Percentiles rank a stretch among this genome's conserved stretches.
Conservation (phyloP, 2,113 vertebrate genomes). For the Progne subis region DNA sequence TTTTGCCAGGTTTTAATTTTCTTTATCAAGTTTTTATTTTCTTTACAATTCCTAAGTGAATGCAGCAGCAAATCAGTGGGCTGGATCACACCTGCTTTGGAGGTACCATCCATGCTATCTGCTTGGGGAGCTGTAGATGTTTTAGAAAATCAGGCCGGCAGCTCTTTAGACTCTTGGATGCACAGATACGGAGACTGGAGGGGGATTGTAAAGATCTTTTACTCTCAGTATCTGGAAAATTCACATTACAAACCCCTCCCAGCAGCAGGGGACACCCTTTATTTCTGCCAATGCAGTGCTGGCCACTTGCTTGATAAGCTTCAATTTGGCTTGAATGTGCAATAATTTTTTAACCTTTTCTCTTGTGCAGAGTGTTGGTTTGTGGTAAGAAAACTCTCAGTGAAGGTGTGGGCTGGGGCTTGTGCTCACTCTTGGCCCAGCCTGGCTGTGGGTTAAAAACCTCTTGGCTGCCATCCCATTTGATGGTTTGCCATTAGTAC, state of each 20-base stretch:
- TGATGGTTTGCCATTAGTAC: neutral
- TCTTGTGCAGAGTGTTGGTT: neutral
- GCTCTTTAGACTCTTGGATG: neutral
- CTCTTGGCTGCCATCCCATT: neutral
- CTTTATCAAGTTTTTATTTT: neutral
- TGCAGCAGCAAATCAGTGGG: neutral
- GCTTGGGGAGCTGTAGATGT: neutral
- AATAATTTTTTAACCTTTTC: neutral
- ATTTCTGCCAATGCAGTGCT: neutral
- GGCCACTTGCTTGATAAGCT: neutral
- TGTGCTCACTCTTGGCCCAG: neutral
- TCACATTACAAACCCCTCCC: neutral
- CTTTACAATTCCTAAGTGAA: neutral
- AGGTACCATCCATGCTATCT: neutral
- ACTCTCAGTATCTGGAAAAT: neutral
- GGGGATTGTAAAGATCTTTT: neutral
- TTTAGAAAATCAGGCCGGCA: neutral
- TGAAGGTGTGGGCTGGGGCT: neutral
- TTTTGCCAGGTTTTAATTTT: constrained; percentile 29
- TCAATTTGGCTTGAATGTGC: neutral
- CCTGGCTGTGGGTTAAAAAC: constrained; percentile 19
- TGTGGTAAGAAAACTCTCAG: neutral
- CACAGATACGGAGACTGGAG: neutral
- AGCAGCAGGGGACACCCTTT: neutral
- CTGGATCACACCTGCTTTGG: neutral